Base-by-base conservation (phyloP, 2,797 vertebrate genomes). In the Borostomias antarcticus region DNA sequence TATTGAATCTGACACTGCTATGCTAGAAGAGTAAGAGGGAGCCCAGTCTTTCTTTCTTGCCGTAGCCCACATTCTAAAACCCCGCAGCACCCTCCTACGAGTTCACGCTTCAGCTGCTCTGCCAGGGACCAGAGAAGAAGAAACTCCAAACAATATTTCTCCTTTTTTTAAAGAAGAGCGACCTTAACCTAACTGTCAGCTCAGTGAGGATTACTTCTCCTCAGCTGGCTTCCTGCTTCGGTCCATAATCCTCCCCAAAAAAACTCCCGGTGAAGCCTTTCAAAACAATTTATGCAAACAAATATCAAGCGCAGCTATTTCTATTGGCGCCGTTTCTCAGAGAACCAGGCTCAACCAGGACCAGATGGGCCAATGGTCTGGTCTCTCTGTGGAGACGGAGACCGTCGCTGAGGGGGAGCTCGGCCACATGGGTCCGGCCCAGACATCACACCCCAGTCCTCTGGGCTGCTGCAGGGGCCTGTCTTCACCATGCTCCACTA, bases 231-330 rank as follows among this genome's bases (percentile, higher is more conserved):
- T 80, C 87, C 88, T 79, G 80, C 85, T 88, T 87, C 85, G 87
- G 84, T 84, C 79, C 86, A 81, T 92, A 94, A 92, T 94, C 94
- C 94, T 91, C 91, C 90, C 88, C 87, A 93, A 95, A n/a, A n/a
- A n/a, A 94, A 94, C 90, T 94, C 92, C 82, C 90, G 88, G 91
- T 92, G 92, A 95, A 93, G 93, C 93, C 94, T 95, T 94, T 96
- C 95, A 96, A 95, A 97, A 96, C 93, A 95, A 93, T 96, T 96
- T 95, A 96, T 95, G 93, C 92, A 96, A 95, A 95, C 95, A 96
- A 95, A 96, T 93, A 96, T 94, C 92, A 94, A 95, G 93, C 89
- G 66, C 84, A 90, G 93, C 93, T 95, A 95, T 97, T 97, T 96
- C 95, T 95, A 94, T 95, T 96, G 94, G 94, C 95, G 96, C 87